Evolutionary conservation across 53 echinoderm and acorn worm species (phyloP), one percentile per base, ranked within the genome.

Genomic region (Luidia sarsii): DNA sequence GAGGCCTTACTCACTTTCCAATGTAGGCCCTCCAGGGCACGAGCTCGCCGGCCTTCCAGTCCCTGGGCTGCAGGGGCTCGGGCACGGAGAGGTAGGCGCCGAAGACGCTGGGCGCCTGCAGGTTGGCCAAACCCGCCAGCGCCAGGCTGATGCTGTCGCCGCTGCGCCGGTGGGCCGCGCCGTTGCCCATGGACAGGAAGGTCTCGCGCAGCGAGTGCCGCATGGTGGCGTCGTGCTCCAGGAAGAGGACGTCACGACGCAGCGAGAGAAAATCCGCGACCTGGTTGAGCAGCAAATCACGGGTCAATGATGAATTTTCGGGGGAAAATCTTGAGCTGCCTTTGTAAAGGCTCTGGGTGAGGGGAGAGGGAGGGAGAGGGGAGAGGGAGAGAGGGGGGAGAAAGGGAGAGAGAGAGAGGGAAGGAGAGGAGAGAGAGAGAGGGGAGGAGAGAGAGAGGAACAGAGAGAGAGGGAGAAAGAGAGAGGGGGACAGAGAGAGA

Each of bases 191-290:
- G 7, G 97, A 93, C 24, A 97, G 91, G 50, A 93, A 90, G 7
- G 97, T 97, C 59, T 94, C 88, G 28, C 97, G 82, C 13, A 97
- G 83, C 50, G 97, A 90, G 86, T 91, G 91, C 21, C 97, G 86
- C 55, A 94, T 64, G 9, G 91, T 88, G 22, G 97, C 79, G 49
- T 97, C 97, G 67, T 94, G 93, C 82, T 94, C 97, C 27, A 97
- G 70, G 81, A 97, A 97, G 13, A 97, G 80, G 54, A 93, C 89
- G 28, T 93, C 91, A 29, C 93, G 84, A 55, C 97, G 33, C 49
- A 97, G 70, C 10, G 86, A 85, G 21, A 97, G 67, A 54, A 91
- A 91, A 57, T 97, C 97, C 23, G 93, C 91, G 54, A 97, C 87
- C 97, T 97, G 48, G n/a, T 62, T 3, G 34, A 33, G 39, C 35